Conservation (phyloP, 2,888 invertebrate genomes). For the Cistogaster globosa region DNA sequence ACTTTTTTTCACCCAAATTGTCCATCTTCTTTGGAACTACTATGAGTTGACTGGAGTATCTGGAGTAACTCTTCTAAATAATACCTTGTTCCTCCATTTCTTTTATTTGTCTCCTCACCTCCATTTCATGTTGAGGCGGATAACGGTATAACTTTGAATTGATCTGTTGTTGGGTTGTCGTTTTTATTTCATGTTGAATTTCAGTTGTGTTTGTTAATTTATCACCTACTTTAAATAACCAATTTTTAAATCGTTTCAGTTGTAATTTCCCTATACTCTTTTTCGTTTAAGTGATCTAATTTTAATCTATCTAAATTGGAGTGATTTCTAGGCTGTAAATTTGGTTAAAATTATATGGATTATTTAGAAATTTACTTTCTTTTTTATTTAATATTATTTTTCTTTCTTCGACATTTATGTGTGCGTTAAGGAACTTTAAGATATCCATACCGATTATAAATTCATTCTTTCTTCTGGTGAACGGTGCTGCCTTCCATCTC, state of each 20-base stretch:
- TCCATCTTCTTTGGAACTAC: conserved; percentile 50
- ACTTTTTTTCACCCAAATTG: conserved; percentile 28
- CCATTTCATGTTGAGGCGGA: conserved; percentile 51
- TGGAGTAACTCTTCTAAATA: conserved; percentile 36
- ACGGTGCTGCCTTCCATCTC: conserved; percentile 32
- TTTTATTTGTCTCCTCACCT: neutral
- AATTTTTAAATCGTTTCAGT: neutral
- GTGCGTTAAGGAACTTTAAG: neutral
- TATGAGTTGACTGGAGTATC: conserved; percentile 37
- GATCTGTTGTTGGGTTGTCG: conserved; percentile 35
- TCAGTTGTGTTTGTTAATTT: conserved; percentile 4
- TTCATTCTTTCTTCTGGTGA: conserved; percentile 29
- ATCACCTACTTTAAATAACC: conserved; percentile 35
- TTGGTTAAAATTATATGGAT: conserved; percentile 11
- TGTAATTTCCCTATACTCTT: neutral
- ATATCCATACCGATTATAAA: conserved; percentile 36
- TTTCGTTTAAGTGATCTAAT: conserved; percentile 1
- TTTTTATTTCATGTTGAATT: conserved; percentile 37
- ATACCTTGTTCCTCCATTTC: neutral
- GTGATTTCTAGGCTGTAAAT: conserved; percentile 5
- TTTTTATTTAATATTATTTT: conserved; percentile 11
- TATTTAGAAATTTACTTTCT: conserved; percentile 9
- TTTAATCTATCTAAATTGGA: neutral
- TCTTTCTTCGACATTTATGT: neutral
- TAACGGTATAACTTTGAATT: conserved; percentile 60